Evolutionary conservation across 1,140 invertebrate species (phyloP).

Genomic region (Sminthurides bifidus): DNA sequence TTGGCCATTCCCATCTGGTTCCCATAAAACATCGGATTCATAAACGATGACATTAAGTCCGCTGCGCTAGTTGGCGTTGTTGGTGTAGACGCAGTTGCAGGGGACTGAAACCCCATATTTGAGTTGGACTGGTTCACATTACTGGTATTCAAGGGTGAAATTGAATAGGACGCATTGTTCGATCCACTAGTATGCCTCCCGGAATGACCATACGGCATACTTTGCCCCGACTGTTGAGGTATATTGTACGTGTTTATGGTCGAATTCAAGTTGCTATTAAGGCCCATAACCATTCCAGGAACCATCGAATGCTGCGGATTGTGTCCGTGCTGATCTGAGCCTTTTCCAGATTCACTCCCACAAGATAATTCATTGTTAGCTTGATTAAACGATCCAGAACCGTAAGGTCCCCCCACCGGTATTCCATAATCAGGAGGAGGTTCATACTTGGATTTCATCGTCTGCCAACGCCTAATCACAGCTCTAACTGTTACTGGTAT

Average conservation of each 20-base stretch:
- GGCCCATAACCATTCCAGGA: slow-evolving; percentile 21
- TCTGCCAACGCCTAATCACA: slow-evolving; percentile 52
- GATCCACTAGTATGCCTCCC: slow-evolving; percentile 7
- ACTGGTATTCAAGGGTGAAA: slow-evolving; percentile 7
- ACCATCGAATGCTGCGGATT: slow-evolving; percentile 7
- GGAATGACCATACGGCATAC: background rate
- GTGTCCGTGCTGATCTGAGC: slow-evolving; percentile 4
- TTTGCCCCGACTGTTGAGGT: background rate
- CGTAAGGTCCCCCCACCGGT: slow-evolving; percentile 22
- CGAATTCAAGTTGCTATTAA: slow-evolving; percentile 17
- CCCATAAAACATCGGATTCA: slow-evolving; percentile 14
- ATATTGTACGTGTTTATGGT: background rate
- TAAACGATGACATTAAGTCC: slow-evolving; percentile 13
- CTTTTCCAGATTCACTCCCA: slow-evolving; percentile 21
- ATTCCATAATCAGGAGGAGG: slow-evolving; percentile 32
- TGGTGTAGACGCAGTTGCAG: slow-evolving; percentile 8
- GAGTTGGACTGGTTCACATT: background rate
- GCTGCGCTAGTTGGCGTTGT: background rate
- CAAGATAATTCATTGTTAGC: slow-evolving; percentile 19
- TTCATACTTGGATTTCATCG: slow-evolving; percentile 29
- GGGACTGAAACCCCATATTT: background rate
- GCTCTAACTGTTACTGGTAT: slow-evolving; percentile 77
- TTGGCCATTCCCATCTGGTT: too few relatives aligned
- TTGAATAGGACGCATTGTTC: slow-evolving; percentile 2
- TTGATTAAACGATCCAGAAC: slow-evolving; percentile 4